Evolutionary conservation across 2,888 invertebrate species (phyloP), one percentile per base, ranked within the genome.

Genomic region (Ceratothoa steindachneri): DNA sequence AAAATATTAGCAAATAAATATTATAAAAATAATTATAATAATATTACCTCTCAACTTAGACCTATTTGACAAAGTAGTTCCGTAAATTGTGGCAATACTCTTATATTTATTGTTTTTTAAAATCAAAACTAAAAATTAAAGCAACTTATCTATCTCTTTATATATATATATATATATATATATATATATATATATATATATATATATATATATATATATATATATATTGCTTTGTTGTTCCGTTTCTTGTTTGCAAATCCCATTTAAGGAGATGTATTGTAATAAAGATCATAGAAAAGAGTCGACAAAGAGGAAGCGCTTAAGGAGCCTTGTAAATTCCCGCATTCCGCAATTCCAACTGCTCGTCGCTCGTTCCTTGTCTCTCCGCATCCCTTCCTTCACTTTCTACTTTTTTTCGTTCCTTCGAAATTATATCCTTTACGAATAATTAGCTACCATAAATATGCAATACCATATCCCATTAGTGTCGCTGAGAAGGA

Each of bases 381-480:
- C 67, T 30, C 30, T 67, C 67, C n/a, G 12, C n/a, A 29, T 30
- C 30, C 5, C 67, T 67, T 30, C 55, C 53, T 53, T 53, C 29
- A 52, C 30, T 30, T 69, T 30, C 29, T 15, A n/a, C 30, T 30
- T 9, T 55, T 55, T 41, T 55, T 72, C 75, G 66, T 72, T 72
- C 72, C 69, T 69, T 66, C 69, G 75, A 69, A 72, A 76, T 76
- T 71, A 76, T 76, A 67, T 69, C 76, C 73, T 67, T 67, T 19
- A 30, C 55, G 76, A 73, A 76, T 76, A 76, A 76, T 76, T 76
- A 76, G 70, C 72, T 71, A 64, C 73, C 76, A 76, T 76, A 76
- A 76, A 76, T 76, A 76, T 76, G 73, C 72, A 76, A 73, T 73
- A 73, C 72, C 76, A 73, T 76, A 60, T 71, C 70, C 67, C 70